These are phyloP conservation scores for Papilio elwesi DNA, from an alignment of 2,888 invertebrate species.

Conservation along the genomic window DNA sequence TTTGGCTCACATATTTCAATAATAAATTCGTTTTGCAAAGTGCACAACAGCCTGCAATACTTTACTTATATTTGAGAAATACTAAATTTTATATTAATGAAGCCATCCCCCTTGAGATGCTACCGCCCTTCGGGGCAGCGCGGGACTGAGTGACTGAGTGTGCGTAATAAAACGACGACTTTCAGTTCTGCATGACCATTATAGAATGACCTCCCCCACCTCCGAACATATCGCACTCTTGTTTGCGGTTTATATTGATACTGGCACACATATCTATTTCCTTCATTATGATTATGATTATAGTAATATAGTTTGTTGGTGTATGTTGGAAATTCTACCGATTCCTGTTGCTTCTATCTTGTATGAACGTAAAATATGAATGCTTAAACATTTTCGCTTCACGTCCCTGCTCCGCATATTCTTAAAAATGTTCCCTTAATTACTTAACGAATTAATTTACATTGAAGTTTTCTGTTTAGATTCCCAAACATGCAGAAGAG, in stretches of 20 bases:
- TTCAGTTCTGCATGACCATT: background rate
- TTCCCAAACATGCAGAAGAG: too few relatives aligned
- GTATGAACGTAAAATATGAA: too few relatives aligned
- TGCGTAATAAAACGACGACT: constrained; percentile 25
- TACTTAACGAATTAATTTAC: too few relatives aligned
- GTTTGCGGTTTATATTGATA: constrained; percentile 13
- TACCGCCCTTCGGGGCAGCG: constrained; percentile 51
- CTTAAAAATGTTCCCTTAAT: too few relatives aligned
- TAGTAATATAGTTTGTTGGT: too few relatives aligned
- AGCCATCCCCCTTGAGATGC: constrained; percentile 48
- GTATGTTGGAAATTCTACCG: too few relatives aligned
- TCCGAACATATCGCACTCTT: constrained; percentile 27
- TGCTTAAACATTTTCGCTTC: too few relatives aligned
- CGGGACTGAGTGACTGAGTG: constrained; percentile 50
- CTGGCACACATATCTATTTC: background rate
- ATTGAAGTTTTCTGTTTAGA: too few relatives aligned
- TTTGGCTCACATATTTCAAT: constrained; percentile 51
- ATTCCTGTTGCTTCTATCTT: background rate
- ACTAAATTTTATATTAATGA: constrained; percentile 44
- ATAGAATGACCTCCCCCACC: constrained; percentile 36
- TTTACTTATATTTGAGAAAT: constrained; percentile 39
- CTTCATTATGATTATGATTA: background rate
- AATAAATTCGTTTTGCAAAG: constrained; percentile 47
- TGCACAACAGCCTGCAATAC: constrained; percentile 50
- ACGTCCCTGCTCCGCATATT: too few relatives aligned